Evolutionary conservation across 2,113 vertebrate genomes (phyloP), one percentile per base, ranked within the genome.

Genomic region (Verasper variegatus): DNA sequence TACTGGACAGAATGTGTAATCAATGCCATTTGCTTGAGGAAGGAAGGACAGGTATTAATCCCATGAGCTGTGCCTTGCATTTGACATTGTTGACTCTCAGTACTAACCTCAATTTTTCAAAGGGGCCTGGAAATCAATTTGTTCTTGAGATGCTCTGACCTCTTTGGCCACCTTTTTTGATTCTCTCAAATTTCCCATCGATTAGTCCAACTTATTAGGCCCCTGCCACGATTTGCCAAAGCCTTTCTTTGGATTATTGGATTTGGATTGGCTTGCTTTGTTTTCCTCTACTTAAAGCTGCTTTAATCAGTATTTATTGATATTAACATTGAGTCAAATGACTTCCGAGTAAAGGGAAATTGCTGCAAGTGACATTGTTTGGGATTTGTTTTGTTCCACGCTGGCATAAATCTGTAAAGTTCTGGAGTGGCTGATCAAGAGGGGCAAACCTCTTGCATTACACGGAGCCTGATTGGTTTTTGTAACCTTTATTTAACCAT

Each of bases 71-170:
- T 47, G 71, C 49, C 76, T 80, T 4, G 60, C 64, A 66, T 82
- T 81, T 91, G 86, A 87, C 90, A 84, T 73, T 45, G 85, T 79
- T 84, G 88, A 83, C 81, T 87, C 79, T 80, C 67, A 17, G 82
- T 62, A 85, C 74, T 88, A 81, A 88, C 87, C 91, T 88, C 86
- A 89, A 85, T 92, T 89, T 92, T 91, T 87, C 82, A 83, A 77
- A 83, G 71, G 61, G 61, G 59, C 78, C 71, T 56, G 63, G 62
- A 89, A 90, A 91, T 90, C 90, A 87, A 92, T 89, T 91, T 91
- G 85, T 87, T 90, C 83, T 89, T 68, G 80, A 89, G 74, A 89
- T 27, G 78, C 73, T 68, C 80, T 18, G 82, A 91, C 90, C 89
- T 84, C 81, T 71, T 80, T 2, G n/a, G 52, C 81, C 86, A 83